Conservation (phyloP, 2,888 invertebrate species). For the Drosophila sordidapex region DNA sequence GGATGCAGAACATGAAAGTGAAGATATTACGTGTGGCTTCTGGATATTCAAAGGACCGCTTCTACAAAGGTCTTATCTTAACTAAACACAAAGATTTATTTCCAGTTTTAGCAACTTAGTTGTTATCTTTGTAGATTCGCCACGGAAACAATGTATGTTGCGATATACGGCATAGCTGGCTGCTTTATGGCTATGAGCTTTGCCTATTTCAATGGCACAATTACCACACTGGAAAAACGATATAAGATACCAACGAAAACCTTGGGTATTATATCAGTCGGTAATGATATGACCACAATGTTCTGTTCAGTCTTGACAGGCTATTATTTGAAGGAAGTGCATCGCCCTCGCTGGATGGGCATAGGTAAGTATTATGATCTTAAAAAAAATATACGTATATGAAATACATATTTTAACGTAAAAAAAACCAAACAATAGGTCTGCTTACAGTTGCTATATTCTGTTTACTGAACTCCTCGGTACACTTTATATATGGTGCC, state of each 20-base stretch:
- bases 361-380: conserved; percentile 77
- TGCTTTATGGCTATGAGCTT: conserved; percentile 88
- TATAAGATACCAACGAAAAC: conserved; percentile 90
- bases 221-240: conserved; percentile 90
- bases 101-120: background rate
- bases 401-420: background rate
- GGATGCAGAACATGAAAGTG: background rate
- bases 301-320: conserved; percentile 88
- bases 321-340: conserved; percentile 89
- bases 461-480: conserved; percentile 88
- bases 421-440: conserved; percentile 71
- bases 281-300: conserved; percentile 90
- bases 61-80: conserved; percentile 85
- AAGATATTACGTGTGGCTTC: conserved; percentile 86
- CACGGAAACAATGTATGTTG: conserved; percentile 84
- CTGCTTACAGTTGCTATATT: conserved; percentile 87
- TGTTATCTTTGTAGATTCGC: conserved; percentile 73
- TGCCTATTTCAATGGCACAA: conserved; percentile 89
- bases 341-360: conserved; percentile 90
- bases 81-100: background rate
- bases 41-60: conserved; percentile 86
- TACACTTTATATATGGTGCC: conserved; percentile 89
- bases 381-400: too few relatives aligned
- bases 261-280: conserved; percentile 89
- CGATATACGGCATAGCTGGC: conserved; percentile 89